phyloP scores from a whole-genome alignment of 2,888 invertebrate species.

The Celastrina argiolus region DNA sequence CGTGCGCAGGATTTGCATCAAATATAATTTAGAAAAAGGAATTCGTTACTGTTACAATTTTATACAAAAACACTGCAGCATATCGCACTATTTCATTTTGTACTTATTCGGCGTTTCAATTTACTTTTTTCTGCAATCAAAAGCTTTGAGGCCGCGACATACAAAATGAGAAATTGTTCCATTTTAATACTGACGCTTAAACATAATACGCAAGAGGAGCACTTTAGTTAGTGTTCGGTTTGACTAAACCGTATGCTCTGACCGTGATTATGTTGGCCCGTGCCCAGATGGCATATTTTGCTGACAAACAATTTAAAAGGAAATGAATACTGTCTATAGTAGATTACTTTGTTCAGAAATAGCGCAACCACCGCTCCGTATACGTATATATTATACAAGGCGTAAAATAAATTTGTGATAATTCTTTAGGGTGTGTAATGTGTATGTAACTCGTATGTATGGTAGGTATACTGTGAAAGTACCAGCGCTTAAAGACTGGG shows the following conservation, averaged over 20 bases:
- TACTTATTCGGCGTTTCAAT: slow-evolving; percentile 1
- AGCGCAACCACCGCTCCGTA: no score
- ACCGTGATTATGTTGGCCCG: slow-evolving; percentile 74
- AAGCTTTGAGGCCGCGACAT: slow-evolving; percentile 4
- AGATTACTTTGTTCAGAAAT: slow-evolving; percentile 2
- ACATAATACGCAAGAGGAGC: slow-evolving; percentile 26
- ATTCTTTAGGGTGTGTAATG: no score
- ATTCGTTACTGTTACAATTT: no score
- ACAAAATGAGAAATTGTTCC: slow-evolving; percentile 19
- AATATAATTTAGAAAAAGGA: no score
- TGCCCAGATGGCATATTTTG: slow-evolving; percentile 68
- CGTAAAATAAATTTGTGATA: no score
- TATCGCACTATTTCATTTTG: not conserved
- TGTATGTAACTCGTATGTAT: no score
- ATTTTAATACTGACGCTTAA: slow-evolving; percentile 24
- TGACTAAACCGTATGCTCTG: slow-evolving; percentile 69
- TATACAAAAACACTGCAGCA: not conserved
- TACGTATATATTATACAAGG: no score
- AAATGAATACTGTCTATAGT: slow-evolving; percentile 22
- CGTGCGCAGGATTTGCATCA: no score
- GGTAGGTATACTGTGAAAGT: no score
- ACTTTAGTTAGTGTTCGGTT: slow-evolving; percentile 31
- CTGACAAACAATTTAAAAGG: slow-evolving; percentile 50
- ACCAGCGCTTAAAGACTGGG: no score
- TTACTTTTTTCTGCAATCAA: slow-evolving; percentile 9